Evolutionary conservation across 2,888 invertebrate species (phyloP).

Genomic region (Sesia apiformis): DNA sequence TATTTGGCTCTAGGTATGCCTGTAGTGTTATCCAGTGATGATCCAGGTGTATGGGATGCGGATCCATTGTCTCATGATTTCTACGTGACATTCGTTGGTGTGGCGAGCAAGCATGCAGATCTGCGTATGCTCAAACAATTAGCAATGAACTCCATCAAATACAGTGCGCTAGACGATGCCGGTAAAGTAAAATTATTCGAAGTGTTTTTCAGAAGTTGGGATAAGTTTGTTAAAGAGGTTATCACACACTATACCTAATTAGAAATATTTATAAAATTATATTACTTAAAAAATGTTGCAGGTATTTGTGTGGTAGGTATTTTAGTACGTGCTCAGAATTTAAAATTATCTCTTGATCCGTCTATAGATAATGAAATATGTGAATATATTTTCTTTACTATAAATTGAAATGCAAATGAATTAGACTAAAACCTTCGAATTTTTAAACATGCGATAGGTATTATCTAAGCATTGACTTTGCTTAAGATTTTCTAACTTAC

Average conservation of each 20-base stretch:
- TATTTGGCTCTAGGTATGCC: conserved; percentile 81
- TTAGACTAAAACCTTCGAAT: too few relatives aligned
- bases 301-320: background rate
- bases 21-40: conserved; percentile 85
- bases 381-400: too few relatives aligned
- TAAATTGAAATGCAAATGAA: too few relatives aligned
- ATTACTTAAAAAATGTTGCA: background rate
- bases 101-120: conserved; percentile 81
- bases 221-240: conserved; percentile 35
- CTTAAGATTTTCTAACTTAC: too few relatives aligned
- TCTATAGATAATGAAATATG: too few relatives aligned
- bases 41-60: conserved; percentile 85
- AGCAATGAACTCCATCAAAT: conserved; percentile 82
- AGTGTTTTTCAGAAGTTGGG: conserved; percentile 41
- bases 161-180: conserved; percentile 67
- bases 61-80: conserved; percentile 85
- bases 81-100: conserved; percentile 83
- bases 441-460: too few relatives aligned
- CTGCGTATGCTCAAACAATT: conserved; percentile 82
- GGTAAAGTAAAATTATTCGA: conserved; percentile 27
- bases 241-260: conserved; percentile 8
- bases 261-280: background rate
- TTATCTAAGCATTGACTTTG: too few relatives aligned
- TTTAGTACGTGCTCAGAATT: background rate
- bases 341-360: too few relatives aligned